A percentile compares a stretch with the other conserved stretches of the same genome.
These are phyloP conservation scores for Amazona finschi DNA, from an alignment of 2,797 vertebrate species.

Conservation along the genomic window DNA sequence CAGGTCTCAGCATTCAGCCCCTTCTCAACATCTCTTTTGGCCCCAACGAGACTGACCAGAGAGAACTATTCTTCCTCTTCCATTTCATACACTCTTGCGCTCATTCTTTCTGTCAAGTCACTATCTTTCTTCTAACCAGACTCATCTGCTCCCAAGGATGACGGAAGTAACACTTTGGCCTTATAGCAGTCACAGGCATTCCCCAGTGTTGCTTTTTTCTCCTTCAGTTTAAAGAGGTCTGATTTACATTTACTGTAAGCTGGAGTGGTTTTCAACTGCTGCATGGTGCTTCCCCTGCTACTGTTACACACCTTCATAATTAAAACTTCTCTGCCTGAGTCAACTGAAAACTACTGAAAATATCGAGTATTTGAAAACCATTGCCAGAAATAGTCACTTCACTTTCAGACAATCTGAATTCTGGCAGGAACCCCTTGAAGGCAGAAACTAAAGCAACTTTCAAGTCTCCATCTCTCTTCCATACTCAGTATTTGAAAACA, in stretches of 20 bases:
- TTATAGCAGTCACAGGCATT: not conserved
- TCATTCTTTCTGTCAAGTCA: not conserved
- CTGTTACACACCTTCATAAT: not conserved
- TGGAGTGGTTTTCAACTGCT: not conserved
- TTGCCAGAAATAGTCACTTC: not conserved
- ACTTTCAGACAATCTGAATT: not conserved
- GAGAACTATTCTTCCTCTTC: not conserved
- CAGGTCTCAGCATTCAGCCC: not conserved
- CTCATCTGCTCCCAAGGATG: not conserved
- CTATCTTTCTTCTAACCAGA: not conserved
- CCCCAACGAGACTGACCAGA: too few species aligned
- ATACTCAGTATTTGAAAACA: not conserved
- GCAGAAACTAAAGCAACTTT: not conserved
- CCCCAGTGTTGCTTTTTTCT: not conserved
- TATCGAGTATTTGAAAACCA: not conserved
- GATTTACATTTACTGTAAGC: not conserved
- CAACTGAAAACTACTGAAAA: slow-evolving; percentile 36
- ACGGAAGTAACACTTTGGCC: not conserved
- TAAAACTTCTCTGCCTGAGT: slow-evolving; percentile 3
- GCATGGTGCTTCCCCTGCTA: not conserved
- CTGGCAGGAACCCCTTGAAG: not conserved
- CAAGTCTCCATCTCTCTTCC: not conserved
- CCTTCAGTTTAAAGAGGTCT: not conserved
- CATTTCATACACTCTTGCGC: not conserved
- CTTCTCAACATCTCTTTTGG: not conserved